phyloP scores from a whole-genome alignment of 35 echinoderm and acorn worm genomes.

The Amphiura filiformis region DNA sequence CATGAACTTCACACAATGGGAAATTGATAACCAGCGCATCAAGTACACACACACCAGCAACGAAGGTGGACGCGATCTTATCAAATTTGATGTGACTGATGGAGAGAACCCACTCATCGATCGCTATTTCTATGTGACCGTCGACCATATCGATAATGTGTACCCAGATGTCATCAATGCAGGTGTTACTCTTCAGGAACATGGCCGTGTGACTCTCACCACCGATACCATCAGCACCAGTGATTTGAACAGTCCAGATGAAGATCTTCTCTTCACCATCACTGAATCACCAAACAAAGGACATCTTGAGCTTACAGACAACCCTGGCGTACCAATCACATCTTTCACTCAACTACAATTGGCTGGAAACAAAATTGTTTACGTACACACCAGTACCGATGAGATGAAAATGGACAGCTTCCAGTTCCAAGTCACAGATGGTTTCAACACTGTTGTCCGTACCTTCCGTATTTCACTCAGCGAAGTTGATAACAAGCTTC shows the following conservation, averaged over 20 bases:
- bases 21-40: constrained; percentile 92
- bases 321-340: constrained; percentile 87
- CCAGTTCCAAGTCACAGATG: constrained; percentile 95
- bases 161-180: constrained; percentile 92
- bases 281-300: constrained; percentile 84
- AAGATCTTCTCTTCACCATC: constrained; percentile 83
- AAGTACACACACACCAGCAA: constrained; percentile 75
- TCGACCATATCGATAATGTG: constrained; percentile 78
- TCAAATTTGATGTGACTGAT: constrained; percentile 99
- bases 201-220: constrained; percentile 87
- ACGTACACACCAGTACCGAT: constrained; percentile 92
- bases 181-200: constrained; percentile 93
- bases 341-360: constrained; percentile 92
- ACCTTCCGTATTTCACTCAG: constrained; percentile 95
- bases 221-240: constrained; percentile 83
- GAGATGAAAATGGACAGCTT: constrained; percentile 99
- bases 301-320: constrained; percentile 91
- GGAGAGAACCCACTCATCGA: constrained; percentile 86
- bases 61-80: constrained; percentile 77
- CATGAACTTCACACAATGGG: constrained; percentile 90
- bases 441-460: constrained; percentile 93
- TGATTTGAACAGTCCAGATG: constrained; percentile 98
- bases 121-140: constrained; percentile 96
- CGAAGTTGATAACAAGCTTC: constrained; percentile 96
- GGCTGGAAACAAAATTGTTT: constrained; percentile 96